Conservation (phyloP, 2,797 vertebrate genomes). For the Lepus oiostolus region DNA sequence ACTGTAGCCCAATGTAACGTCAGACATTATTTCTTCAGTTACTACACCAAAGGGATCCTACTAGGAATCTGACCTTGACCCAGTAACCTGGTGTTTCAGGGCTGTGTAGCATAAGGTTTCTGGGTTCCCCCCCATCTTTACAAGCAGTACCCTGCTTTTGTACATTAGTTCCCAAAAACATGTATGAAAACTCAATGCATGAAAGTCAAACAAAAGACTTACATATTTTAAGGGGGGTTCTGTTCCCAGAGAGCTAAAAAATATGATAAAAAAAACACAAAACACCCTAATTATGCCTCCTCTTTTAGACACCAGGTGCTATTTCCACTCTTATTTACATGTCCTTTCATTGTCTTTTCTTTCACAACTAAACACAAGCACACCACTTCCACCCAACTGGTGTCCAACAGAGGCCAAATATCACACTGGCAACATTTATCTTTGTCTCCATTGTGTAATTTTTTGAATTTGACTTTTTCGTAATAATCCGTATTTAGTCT, state of each 20-base stretch:
- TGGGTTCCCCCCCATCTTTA: neutral
- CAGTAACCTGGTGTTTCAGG: neutral
- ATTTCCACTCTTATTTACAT: slow-evolving; percentile 27
- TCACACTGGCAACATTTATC: neutral
- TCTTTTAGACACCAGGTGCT: slow-evolving; percentile 18
- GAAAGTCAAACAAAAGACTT: slow-evolving; percentile 63
- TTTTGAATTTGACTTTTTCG: neutral
- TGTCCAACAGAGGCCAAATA: neutral
- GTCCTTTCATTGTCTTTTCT: neutral
- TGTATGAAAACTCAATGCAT: neutral
- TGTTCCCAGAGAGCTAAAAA: slow-evolving; percentile 55
- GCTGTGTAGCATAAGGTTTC: neutral
- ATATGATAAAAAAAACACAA: neutral
- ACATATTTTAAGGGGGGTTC: slow-evolving; percentile 43
- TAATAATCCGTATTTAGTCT: neutral
- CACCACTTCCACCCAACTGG: neutral
- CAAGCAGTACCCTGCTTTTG: neutral
- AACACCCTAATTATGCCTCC: neutral
- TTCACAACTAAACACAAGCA: neutral
- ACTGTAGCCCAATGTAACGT: neutral
- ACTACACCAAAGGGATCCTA: neutral
- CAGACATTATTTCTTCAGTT: neutral
- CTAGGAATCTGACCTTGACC: neutral
- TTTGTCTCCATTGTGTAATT: neutral
- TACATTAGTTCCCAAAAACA: slow-evolving; percentile 29